A percentile compares a stretch with the other conserved stretches of the same genome.
phyloP scores from a whole-genome alignment of 2,113 vertebrate genomes.

The Onychorhynchus coronatus region DNA sequence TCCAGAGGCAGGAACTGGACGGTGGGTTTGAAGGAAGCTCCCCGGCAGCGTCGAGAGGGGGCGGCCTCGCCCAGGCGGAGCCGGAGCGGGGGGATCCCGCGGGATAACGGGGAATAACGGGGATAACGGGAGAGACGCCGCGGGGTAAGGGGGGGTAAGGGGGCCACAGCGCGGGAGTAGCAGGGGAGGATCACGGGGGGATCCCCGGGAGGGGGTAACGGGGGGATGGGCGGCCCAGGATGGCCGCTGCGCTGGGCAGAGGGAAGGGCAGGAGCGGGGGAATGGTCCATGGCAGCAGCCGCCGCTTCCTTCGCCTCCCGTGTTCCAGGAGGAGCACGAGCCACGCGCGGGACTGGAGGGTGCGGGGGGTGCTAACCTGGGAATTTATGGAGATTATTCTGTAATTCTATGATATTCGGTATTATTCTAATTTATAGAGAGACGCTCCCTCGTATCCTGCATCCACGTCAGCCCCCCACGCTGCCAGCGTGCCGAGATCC shows the following conservation, averaged over 20 bases:
- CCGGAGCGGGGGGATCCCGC: neutral
- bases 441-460: neutral
- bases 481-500: fast-evolving
- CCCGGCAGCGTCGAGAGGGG: slow-evolving; percentile 77
- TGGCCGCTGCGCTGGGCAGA: neutral
- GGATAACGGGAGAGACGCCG: neutral
- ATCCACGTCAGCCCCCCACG: neutral
- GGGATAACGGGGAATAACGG: neutral
- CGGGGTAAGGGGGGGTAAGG: no score
- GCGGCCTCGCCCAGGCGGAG: slow-evolving; percentile 74
- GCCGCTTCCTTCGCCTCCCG: fast-evolving
- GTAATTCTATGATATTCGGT: neutral
- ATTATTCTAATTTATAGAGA: neutral
- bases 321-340: neutral
- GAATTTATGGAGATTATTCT: neutral
- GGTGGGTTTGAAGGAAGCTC: neutral
- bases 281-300: neutral
- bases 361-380: fast-evolving
- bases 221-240: neutral
- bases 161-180: no score
- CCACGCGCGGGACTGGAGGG: neutral
- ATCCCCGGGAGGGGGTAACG: neutral
- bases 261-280: neutral
- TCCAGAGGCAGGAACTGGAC: neutral
- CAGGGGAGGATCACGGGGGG: no score